Evolutionary conservation across 64 coral and sea anemone genomes (phyloP).

Genomic region (Pachyseris speciosa): DNA sequence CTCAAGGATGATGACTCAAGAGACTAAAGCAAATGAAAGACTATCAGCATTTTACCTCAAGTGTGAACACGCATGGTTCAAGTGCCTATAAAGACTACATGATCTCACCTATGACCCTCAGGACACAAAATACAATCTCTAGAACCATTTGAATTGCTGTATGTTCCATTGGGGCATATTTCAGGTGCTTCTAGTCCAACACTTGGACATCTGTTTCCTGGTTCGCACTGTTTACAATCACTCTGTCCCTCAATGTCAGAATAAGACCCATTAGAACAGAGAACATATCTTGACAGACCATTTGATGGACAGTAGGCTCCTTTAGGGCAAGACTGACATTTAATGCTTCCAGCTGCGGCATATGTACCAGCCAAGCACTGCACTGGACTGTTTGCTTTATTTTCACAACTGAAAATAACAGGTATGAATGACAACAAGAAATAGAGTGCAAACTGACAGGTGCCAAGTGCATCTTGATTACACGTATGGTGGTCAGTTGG

Average conservation of each 20-base stretch:
- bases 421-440: not conserved
- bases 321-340: conserved; percentile 60
- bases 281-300: conserved; percentile 20
- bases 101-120: conserved; percentile 33
- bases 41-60: too few relatives aligned
- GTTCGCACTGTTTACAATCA: conserved; percentile 30
- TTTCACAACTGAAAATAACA: not conserved
- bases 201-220: conserved; percentile 36
- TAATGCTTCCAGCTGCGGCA: conserved; percentile 38
- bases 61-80: too few relatives aligned
- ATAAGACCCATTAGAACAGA: conserved; percentile 42
- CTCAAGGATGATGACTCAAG: too few relatives aligned
- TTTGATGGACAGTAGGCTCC: conserved; percentile 58
- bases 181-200: conserved; percentile 3
- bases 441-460: too few relatives aligned
- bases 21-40: too few relatives aligned
- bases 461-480: not conserved
- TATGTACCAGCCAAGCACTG: conserved; percentile 50
- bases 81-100: not conserved
- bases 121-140: conserved; percentile 39
- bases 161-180: conserved; percentile 6
- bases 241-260: not conserved
- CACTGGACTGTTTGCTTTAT: conserved; percentile 5
- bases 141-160: conserved; percentile 7
- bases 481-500: too few relatives aligned